Base-by-base conservation (phyloP, 2,113 vertebrate species). In the Phaethon lepturus region DNA sequence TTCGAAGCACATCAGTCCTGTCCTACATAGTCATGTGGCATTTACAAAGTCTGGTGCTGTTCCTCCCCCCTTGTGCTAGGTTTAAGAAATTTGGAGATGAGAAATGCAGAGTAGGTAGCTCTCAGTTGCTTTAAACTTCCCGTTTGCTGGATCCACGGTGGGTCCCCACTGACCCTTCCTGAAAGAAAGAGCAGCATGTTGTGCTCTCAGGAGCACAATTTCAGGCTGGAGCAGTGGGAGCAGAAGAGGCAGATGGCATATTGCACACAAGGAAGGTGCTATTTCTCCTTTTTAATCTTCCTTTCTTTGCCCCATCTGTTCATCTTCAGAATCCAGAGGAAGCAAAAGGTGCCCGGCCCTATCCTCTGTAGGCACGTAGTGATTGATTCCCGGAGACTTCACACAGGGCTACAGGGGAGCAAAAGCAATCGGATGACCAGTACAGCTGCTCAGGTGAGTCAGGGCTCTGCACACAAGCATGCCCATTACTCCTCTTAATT, bases 71-170 rank as follows among this genome's bases (percentile, higher is more conserved):
- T 60, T 44, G 17, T 25, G 7, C 10, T 7, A 17, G 40, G 38
- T 35, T 58, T 62, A n/a, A 49, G 74, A 66, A 93, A 76, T 86
- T 6, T 68, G 53, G 77, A 35, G 58, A 31, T 49, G 45, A 83
- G 68, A 72, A 86, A 75, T n/a, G 13, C 63, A 18, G 40, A 40
- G 10, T 26, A 12, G 53, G 26, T 62, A 76, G 29, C 49, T 79
- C 38, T 3, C 40, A 64, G 17, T 26, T 71, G 33, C 56, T 94
- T 75, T 89, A 53, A 81, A 60, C 5, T 26, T 60, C 60, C 49
- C 2, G 0, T 60, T 53, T 78, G 10, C 44, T 75, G 24, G 13
- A 55, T 44, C 9, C 16, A 24, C 33, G 0, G 0, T 16, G 52
- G 20, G 28, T 81, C 3, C 59, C 13, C 77, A 49, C 5, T 1